phyloP scores from a whole-genome alignment of 2,113 vertebrate genomes.

The Amazona vittata region DNA sequence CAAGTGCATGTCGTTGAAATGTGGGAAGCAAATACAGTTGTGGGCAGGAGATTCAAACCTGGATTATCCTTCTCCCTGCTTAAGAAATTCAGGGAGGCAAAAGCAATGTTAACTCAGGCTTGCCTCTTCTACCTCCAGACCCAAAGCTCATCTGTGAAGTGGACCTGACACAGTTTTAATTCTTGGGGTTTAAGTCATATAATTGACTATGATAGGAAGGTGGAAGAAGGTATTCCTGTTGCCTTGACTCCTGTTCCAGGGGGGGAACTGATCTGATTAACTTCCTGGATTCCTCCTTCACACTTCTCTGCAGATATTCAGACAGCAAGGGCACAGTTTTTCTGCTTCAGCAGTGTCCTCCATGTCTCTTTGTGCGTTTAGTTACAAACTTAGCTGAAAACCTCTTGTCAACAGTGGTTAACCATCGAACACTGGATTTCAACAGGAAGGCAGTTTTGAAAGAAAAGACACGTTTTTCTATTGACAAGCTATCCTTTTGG shows the following conservation, averaged over 20 bases:
- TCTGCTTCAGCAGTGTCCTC: neutral
- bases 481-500: neutral
- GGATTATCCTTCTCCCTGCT: neutral
- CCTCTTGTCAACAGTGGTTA: neutral
- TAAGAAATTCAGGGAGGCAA: neutral
- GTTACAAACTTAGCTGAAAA: neutral
- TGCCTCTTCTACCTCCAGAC: neutral
- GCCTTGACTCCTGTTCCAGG: neutral
- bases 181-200: neutral
- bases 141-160: neutral
- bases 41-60: neutral
- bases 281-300: neutral
- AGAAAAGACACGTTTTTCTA: neutral
- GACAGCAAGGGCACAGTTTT: neutral
- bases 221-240: neutral
- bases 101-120: neutral
- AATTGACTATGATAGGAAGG: neutral
- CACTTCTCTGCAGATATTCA: neutral
- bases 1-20: rapidly evolving
- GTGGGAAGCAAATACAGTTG: neutral
- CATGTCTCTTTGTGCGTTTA: neutral
- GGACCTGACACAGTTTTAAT: neutral
- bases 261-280: neutral
- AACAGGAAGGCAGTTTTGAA: neutral
- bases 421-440: neutral